These are phyloP conservation scores for Cabera pusaria DNA, from an alignment of 2,888 invertebrate species.

Conservation along the genomic window DNA sequence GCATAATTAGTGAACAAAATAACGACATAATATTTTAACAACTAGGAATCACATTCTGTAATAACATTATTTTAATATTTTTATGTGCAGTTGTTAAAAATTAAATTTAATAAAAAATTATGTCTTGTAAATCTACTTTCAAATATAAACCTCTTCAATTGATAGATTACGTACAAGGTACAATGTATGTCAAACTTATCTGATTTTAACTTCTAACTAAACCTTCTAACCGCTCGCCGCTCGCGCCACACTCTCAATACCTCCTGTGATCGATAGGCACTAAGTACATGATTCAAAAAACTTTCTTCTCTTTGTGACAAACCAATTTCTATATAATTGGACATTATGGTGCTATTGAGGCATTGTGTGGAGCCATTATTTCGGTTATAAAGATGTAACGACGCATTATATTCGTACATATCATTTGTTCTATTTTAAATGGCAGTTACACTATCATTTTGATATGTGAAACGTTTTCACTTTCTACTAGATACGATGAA, in stretches of 20 bases:
- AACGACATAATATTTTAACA: too few species aligned
- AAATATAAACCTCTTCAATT: too few species aligned
- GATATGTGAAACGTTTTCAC: neutral
- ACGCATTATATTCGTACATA: neutral
- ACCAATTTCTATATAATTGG: slow-evolving; percentile 21
- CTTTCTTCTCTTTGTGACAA: slow-evolving; percentile 27
- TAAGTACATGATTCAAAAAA: slow-evolving; percentile 19
- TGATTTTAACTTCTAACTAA: too few species aligned
- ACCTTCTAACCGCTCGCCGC: neutral
- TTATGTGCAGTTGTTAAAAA: too few species aligned
- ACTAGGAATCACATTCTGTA: too few species aligned
- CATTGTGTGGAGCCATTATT: slow-evolving; percentile 11
- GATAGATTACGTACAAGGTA: too few species aligned
- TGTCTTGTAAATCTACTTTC: too few species aligned
- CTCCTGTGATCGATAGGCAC: slow-evolving; percentile 11
- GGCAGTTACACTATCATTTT: neutral
- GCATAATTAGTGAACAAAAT: too few species aligned
- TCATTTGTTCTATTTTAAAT: slow-evolving; percentile 6
- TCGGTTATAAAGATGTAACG: slow-evolving; percentile 3
- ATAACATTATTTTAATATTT: too few species aligned
- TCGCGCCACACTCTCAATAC: neutral
- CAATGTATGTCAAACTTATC: too few species aligned
- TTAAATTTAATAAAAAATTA: too few species aligned
- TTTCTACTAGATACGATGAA: too few species aligned
- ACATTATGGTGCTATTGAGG: slow-evolving; percentile 1